Evolutionary conservation across 2,113 vertebrate genomes (phyloP).

Genomic region (Labrus mixtus): DNA sequence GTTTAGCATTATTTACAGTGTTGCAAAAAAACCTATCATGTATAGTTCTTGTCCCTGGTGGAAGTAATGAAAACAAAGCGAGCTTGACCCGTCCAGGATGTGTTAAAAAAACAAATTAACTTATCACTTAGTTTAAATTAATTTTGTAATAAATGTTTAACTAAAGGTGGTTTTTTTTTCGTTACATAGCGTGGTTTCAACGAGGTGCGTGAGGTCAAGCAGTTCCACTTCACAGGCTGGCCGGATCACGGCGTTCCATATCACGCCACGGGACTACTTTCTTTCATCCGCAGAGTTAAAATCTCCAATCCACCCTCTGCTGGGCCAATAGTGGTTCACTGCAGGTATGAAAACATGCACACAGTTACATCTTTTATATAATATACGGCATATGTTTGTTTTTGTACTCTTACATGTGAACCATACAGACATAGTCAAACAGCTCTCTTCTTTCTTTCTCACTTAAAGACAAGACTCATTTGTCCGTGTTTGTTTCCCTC

Average conservation of each 20-base stretch:
- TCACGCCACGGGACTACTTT: constrained; percentile 96
- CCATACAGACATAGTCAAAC: not conserved
- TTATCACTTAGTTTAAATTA: too few species aligned
- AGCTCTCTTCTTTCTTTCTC: not conserved
- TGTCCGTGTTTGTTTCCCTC: not conserved
- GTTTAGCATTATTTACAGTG: not conserved
- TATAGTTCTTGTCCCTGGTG: not conserved
- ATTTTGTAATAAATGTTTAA: too few species aligned
- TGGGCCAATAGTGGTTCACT: constrained; percentile 97
- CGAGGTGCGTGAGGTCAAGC: constrained; percentile 97
- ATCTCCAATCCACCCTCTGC: constrained; percentile 97
- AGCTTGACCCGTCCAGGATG: not conserved
- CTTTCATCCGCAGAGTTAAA: constrained; percentile 97
- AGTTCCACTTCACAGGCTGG: constrained; percentile 99
- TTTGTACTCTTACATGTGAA: not conserved
- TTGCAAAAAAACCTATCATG: not conserved
- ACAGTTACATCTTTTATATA: not conserved
- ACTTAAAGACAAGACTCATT: not conserved
- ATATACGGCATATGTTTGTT: not conserved
- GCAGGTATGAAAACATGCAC: constrained; percentile 86
- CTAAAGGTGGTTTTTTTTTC: too few species aligned
- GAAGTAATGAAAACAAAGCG: not conserved
- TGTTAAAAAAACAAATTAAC: not conserved
- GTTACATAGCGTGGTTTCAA: constrained; percentile 91
- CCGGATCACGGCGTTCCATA: constrained; percentile 98